Base-by-base conservation (phyloP, 2,797 vertebrate genomes). In the Parauchenoglanis punctatus region DNA sequence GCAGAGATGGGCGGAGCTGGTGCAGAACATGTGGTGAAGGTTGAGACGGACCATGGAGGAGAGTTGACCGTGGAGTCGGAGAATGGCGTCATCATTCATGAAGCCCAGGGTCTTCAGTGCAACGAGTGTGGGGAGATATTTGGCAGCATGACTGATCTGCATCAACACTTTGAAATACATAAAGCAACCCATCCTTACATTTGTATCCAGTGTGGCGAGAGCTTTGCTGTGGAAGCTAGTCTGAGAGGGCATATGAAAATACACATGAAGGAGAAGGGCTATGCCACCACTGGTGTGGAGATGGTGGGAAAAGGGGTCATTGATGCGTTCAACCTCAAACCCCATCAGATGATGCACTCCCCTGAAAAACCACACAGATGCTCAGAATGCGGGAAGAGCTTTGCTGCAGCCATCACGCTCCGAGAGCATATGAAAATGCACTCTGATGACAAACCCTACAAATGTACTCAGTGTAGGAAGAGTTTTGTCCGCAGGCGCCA, bases 401-500 rank as follows among this genome's bases (percentile, higher is more conserved):
- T 96, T 44, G 96, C 96, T 0, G 96, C 96, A 0, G 96, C 96
- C 84, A 96, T 96, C 88, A 96, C 96, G 23, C 91, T 96, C 31
- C 89, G 96, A 88, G 96, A 96, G 92, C 96, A 96, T 85, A 96
- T 96, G 96, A 96, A 96, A 92, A 95, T 96, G 96, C 96, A 96
- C 92, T 95, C 96, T 23, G 96, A 96, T 84, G 96, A 97, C 91
- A 97, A 96, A 88, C 96, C 96, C 13, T 97, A 97, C 92, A 97
- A 96, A 90, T 97, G 96, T 89, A 95, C 95, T 67, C 96, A 97
- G 85, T 97, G 96, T 89, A 91, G 96, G 83, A 96, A 96, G 91
- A 96, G 96, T 90, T 97, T 97, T 84, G 94, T 96, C 65, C 96
- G 96, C 70, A 92, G 96, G 77, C 94, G 96, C 77, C 96, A 97